Conservation (phyloP, 2,113 vertebrate species). For the Felis catus region DNA sequence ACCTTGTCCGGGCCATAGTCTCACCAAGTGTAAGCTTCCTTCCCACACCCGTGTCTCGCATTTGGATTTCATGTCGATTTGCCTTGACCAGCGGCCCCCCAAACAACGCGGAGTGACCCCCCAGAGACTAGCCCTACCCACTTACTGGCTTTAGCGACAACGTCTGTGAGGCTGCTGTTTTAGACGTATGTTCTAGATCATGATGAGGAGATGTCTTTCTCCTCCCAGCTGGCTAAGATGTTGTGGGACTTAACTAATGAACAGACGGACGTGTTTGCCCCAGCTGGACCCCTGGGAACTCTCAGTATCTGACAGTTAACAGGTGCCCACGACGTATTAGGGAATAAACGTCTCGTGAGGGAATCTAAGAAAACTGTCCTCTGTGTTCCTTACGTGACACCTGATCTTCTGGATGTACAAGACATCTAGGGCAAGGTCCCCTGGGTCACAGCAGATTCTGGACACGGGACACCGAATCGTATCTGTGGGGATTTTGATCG, state of each 20-base stretch:
- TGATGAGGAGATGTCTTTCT: background rate
- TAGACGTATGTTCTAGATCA: background rate
- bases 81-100: background rate
- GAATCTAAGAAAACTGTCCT: too few species aligned
- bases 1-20: background rate
- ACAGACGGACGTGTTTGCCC: rapidly evolving
- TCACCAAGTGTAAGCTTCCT: too few species aligned
- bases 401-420: background rate
- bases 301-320: background rate
- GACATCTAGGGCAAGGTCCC: background rate
- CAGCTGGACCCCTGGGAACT: rapidly evolving
- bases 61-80: rapidly evolving
- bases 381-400: background rate
- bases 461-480: rapidly evolving
- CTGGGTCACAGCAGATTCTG: background rate
- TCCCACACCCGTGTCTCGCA: rapidly evolving
- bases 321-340: background rate
- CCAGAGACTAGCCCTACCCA: background rate
- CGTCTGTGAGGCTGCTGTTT: background rate
- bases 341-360: background rate
- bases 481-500: background rate
- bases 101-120: too few species aligned
- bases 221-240: background rate
- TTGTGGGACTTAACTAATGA: background rate
- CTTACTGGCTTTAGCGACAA: too few species aligned